These are phyloP conservation scores for Heloderma charlesbogerti DNA, from an alignment of 2,113 vertebrate genomes.

Conservation along the genomic window DNA sequence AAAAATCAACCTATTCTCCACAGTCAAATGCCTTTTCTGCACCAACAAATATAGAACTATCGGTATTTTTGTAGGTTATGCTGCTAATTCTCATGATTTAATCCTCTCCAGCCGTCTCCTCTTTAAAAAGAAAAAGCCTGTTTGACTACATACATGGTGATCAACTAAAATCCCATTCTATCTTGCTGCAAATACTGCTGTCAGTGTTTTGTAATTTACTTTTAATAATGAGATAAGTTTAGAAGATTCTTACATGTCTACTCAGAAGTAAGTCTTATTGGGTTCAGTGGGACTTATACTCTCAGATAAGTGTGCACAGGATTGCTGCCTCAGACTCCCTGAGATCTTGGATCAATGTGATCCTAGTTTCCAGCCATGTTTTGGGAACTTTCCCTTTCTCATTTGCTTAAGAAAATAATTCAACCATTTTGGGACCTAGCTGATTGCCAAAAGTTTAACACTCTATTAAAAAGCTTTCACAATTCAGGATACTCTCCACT, in stretches of 20 bases:
- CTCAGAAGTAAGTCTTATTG: too few relatives aligned
- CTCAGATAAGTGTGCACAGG: too few relatives aligned
- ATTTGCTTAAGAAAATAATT: neutral
- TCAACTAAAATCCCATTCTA: neutral
- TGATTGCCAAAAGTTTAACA: neutral
- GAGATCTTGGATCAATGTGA: neutral
- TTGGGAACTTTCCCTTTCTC: neutral
- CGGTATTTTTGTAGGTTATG: neutral
- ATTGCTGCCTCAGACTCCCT: neutral
- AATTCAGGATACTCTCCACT: neutral
- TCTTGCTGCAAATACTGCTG: neutral
- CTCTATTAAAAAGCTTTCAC: neutral
- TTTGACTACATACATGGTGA: neutral
- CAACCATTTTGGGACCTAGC: neutral
- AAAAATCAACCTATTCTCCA: too few relatives aligned
- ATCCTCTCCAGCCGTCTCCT: neutral
- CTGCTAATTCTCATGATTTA: neutral
- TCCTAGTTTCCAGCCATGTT: neutral
- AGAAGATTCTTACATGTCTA: too few relatives aligned
- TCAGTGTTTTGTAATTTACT: neutral
- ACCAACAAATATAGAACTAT: neutral
- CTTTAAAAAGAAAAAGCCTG: neutral
- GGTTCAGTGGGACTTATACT: too few relatives aligned
- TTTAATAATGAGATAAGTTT: neutral
- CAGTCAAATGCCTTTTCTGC: neutral